Evolutionary conservation across 2,888 invertebrate species (phyloP).

Genomic region (Andricus curvator): DNA sequence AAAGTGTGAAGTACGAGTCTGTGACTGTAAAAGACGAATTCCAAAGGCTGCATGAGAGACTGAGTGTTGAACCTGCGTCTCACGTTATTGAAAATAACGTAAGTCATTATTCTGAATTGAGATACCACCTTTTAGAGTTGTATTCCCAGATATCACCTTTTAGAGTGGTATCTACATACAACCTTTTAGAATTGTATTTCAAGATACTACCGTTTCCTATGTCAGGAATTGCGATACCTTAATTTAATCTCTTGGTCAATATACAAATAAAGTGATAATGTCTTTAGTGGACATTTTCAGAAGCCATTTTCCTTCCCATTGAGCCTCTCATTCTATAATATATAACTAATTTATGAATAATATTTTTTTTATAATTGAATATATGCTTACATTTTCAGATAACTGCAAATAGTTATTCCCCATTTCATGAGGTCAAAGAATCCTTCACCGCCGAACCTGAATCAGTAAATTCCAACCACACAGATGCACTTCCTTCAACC

Average conservation of each 20-base stretch:
- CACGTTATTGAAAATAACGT: slow-evolving; percentile 65
- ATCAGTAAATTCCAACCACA: slow-evolving; percentile 61
- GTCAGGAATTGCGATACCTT: no score
- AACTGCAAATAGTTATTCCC: slow-evolving; percentile 59
- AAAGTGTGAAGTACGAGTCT: slow-evolving; percentile 68
- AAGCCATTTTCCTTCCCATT: no score
- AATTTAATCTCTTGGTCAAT: no score
- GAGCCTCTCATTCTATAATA: no score
- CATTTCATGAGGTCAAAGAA: slow-evolving; percentile 51
- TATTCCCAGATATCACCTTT: no score
- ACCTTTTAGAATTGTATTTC: no score
- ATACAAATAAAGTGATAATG: no score
- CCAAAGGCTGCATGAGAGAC: slow-evolving; percentile 65
- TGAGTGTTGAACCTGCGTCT: slow-evolving; percentile 59
- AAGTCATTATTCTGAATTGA: slow-evolving; percentile 44
- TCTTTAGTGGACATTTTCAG: no score
- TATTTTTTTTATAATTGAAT: not conserved
- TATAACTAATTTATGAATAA: no score
- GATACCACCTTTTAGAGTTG: no score
- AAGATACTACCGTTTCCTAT: no score
- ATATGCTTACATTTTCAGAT: slow-evolving; percentile 55
- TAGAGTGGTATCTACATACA: no score
- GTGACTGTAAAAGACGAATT: slow-evolving; percentile 68
- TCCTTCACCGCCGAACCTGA: slow-evolving; percentile 57
- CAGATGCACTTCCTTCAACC: slow-evolving; percentile 65